Evolutionary conservation across 2,888 invertebrate genomes (phyloP).

Genomic region (Apotomis capreana): DNA sequence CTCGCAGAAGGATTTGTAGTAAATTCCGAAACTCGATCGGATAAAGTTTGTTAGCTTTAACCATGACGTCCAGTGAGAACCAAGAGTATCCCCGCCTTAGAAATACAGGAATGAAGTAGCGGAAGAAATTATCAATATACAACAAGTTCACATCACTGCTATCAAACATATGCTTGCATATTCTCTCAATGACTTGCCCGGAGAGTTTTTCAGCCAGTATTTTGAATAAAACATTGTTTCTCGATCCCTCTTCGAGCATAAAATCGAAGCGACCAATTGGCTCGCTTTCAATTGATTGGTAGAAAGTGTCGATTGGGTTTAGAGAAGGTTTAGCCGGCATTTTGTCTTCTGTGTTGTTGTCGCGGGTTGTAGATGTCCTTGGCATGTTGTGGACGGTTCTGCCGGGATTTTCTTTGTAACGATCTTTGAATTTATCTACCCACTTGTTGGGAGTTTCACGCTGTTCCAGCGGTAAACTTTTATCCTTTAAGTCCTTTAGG

Average conservation of each 20-base stretch:
- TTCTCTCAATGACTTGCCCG: conserved; percentile 51
- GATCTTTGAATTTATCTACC: conserved; percentile 53
- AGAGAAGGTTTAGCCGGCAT: conserved; percentile 2
- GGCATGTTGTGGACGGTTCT: neutral
- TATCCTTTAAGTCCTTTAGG: conserved; percentile 49
- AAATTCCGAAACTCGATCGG: conserved; percentile 52
- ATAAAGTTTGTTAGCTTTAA: conserved; percentile 52
- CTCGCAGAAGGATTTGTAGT: conserved; percentile 55
- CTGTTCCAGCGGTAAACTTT: conserved; percentile 48
- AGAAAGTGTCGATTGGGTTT: conserved; percentile 39
- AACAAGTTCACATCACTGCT: conserved; percentile 42
- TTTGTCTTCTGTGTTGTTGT: too few species aligned
- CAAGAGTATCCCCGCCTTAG: conserved; percentile 57
- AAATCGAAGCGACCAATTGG: conserved; percentile 48
- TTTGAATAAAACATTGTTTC: conserved; percentile 49
- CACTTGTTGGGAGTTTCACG: conserved; percentile 57
- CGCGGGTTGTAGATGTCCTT: too few species aligned
- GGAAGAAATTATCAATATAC: conserved; percentile 52
- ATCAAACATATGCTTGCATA: conserved; percentile 56
- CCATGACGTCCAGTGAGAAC: conserved; percentile 58
- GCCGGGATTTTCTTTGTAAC: conserved; percentile 28
- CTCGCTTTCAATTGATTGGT: conserved; percentile 55
- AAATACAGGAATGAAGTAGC: conserved; percentile 54
- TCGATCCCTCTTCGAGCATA: conserved; percentile 54
- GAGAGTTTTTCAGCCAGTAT: conserved; percentile 56